A percentile compares a stretch with the other conserved stretches of the same genome.
Evolutionary conservation across 2,113 vertebrate species (phyloP).

Genomic region (Acrocephalus arundinaceus): DNA sequence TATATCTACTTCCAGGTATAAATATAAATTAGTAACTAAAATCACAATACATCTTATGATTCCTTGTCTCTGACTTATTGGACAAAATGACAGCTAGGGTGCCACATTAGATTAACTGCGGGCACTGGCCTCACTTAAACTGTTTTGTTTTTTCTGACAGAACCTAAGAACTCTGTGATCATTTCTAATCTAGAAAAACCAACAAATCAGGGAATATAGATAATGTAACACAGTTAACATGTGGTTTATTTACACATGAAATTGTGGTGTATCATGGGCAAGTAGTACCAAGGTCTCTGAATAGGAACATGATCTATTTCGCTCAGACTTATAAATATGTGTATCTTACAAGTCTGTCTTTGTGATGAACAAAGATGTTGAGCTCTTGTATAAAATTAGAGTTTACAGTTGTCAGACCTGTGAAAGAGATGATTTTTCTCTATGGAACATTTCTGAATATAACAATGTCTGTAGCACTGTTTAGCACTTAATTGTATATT

Average conservation of each 20-base stretch:
- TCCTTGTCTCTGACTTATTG: not conserved
- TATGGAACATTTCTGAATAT: not conserved
- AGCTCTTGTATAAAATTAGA: conserved; percentile 7
- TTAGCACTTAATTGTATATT: conserved; percentile 25
- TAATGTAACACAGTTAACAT: not conserved
- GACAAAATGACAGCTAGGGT: not conserved
- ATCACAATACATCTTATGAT: not conserved
- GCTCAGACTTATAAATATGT: not conserved
- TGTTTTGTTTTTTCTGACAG: not conserved
- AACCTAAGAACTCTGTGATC: not conserved
- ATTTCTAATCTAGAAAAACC: not conserved
- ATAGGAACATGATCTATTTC: not conserved
- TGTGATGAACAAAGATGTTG: not conserved
- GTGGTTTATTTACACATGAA: not conserved
- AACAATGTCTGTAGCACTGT: not conserved
- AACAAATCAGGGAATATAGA: not conserved
- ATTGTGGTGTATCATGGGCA: not conserved
- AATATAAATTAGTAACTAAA: not conserved
- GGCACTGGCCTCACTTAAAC: not conserved
- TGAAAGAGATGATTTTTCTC: not conserved
- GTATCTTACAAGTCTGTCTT: not conserved
- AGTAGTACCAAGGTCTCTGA: not conserved
- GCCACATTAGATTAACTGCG: not conserved
- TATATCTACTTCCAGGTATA: not conserved
- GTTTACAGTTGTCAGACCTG: not conserved